These are phyloP conservation scores for Tamias sibiricus DNA, from an alignment of 2,113 vertebrate genomes.

Conservation along the genomic window DNA sequence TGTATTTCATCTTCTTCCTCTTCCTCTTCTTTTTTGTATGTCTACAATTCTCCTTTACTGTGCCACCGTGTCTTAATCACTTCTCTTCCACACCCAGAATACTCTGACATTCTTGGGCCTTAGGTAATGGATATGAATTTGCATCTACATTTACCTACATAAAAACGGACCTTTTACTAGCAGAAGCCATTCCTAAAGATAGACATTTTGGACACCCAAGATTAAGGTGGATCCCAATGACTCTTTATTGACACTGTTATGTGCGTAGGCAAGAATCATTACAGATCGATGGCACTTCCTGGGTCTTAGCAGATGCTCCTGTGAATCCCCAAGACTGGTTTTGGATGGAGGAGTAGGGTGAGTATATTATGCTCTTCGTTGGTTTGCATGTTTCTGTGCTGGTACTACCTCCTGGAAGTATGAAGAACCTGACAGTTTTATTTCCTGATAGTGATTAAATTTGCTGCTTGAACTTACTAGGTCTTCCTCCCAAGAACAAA, in stretches of 20 bases:
- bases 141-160: slow-evolving; percentile 76
- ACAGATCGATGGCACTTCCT: slow-evolving; percentile 63
- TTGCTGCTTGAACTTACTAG: slow-evolving; percentile 74
- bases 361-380: slow-evolving; percentile 78
- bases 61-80: slow-evolving; percentile 76
- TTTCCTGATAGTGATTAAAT: slow-evolving; percentile 73
- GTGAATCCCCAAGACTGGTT: slow-evolving; percentile 71
- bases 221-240: slow-evolving; percentile 76
- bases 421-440: slow-evolving; percentile 66
- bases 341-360: slow-evolving; percentile 75
- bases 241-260: slow-evolving; percentile 78
- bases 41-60: slow-evolving; percentile 74
- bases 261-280: slow-evolving; percentile 69
- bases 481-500: slow-evolving; percentile 73
- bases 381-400: slow-evolving; percentile 77
- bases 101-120: slow-evolving; percentile 77
- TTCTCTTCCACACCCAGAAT: slow-evolving; percentile 81
- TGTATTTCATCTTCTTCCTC: slow-evolving; percentile 59
- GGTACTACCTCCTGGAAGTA: slow-evolving; percentile 40
- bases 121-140: slow-evolving; percentile 75
- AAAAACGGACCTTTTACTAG: slow-evolving; percentile 77
- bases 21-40: slow-evolving; percentile 50
- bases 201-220: slow-evolving; percentile 73
- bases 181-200: slow-evolving; percentile 74
- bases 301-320: slow-evolving; percentile 75